Evolutionary conservation across 2,113 vertebrate genomes (phyloP), one percentile per base, ranked within the genome.

Genomic region (Numenius arquata): DNA sequence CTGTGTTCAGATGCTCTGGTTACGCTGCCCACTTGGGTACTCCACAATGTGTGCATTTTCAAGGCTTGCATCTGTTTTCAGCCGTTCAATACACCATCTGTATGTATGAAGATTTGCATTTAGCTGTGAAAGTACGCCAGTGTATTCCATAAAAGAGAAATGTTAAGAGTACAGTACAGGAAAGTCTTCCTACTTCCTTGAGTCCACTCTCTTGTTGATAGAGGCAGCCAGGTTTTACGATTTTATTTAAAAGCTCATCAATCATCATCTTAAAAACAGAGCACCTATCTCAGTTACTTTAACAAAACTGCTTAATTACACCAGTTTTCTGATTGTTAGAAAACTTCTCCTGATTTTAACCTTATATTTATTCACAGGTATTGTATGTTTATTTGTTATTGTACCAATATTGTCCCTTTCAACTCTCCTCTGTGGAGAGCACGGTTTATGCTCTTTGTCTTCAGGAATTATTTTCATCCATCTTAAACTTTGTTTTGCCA

Each of bases 71-170:
- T 34, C 22, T 59, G 40, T 58, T 88, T 85, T 59, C 75, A 47
- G 1, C n/a, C 14, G 2, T 55, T 36, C 7, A 9, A 0, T 34
- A 30, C 16, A n/a, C 27, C n/a, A 12, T 38, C 29, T 18, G 53
- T 30, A 55, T 55, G 19, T 29, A 55, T 18, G 53, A 55, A 55
- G 25, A 38, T 53, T 12, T 53, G 53, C 23, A 15, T 25, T 48
- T 61, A 62, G 30, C 62, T 79, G 21, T 70, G 68, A 18, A 78
- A 75, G 3, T 47, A n/a, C n/a, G 29, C 5, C 61, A 29, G 19
- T 41, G 19, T 32, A 1, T 52, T 34, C 38, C 16, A 18, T n/a
- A 40, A 29, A 55, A 53, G 43, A 65, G 48, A 79, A 67, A 27
- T 36, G 19, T 62, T 58, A 47, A 13, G 36, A 29, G 34, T n/a